Evolutionary conservation across 37 sponge, comb jelly and placozoan genomes (phyloP).

Genomic region (Axinella damicornis): DNA sequence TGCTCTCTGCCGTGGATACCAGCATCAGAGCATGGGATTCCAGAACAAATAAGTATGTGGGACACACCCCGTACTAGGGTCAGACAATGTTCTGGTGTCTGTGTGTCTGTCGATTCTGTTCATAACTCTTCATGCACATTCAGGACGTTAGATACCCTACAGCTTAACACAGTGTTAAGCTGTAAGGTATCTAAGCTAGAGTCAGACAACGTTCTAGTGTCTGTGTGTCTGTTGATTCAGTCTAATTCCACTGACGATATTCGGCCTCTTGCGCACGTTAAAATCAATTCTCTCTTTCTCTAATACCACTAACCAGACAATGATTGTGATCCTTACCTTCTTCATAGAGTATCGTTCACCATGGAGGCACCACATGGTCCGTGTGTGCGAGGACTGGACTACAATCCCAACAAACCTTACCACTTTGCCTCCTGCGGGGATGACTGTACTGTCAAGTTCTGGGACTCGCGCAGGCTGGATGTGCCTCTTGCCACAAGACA

Average conservation of each 20-base stretch:
- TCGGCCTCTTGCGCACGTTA: too few relatives aligned
- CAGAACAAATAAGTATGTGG: slow-evolving; percentile 69
- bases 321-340: not conserved
- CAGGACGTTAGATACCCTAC: not conserved
- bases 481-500: slow-evolving; percentile 79
- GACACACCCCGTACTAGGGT: too few relatives aligned
- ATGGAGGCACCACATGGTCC: slow-evolving; percentile 78
- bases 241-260: too few relatives aligned
- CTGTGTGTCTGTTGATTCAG: too few relatives aligned
- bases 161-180: too few relatives aligned
- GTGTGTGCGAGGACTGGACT: slow-evolving; percentile 90
- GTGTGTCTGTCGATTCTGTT: too few relatives aligned
- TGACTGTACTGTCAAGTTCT: slow-evolving; percentile 93
- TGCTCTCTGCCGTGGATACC: slow-evolving; percentile 52
- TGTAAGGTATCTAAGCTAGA: too few relatives aligned
- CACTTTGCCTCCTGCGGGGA: slow-evolving; percentile 96
- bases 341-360: slow-evolving; percentile 25
- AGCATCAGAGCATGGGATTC: slow-evolving; percentile 65
- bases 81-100: too few relatives aligned
- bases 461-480: slow-evolving; percentile 85
- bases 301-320: too few relatives aligned
- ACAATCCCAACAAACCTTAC: slow-evolving; percentile 95
- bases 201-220: too few relatives aligned
- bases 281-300: too few relatives aligned
- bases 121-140: too few relatives aligned